These are phyloP conservation scores for Drosophila melanosoma DNA, from an alignment of 2,888 invertebrate genomes.

Conservation along the genomic window DNA sequence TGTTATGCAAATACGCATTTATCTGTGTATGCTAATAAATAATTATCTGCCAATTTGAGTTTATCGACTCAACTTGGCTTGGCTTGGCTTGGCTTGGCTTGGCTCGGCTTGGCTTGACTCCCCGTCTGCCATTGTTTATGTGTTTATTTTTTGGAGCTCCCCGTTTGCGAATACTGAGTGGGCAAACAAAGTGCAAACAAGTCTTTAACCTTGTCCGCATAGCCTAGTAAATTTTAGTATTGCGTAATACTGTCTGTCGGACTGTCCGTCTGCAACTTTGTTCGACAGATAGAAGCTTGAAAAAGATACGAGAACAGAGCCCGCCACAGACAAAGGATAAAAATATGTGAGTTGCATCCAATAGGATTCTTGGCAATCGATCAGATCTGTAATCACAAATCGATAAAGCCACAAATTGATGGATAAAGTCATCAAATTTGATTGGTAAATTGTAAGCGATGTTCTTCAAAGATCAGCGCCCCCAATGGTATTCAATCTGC, in stretches of 20 bases:
- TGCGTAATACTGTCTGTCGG: neutral
- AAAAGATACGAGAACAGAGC: no score
- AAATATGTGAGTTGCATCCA: neutral
- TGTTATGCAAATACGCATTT: constrained; percentile 17
- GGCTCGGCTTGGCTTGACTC: neutral
- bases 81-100: neutral
- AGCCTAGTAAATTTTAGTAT: constrained; percentile 2
- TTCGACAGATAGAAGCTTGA: neutral
- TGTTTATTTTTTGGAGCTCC: constrained; percentile 13
- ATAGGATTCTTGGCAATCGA: no score
- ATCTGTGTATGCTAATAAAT: neutral
- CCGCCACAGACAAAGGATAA: neutral
- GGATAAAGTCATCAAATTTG: no score
- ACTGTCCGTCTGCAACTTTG: neutral
- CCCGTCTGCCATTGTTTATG: neutral
- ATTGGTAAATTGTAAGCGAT: no score
- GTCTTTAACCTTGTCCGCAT: constrained; percentile 46
- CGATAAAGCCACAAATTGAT: no score
- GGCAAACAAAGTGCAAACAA: constrained; percentile 17
- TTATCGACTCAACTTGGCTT: constrained; percentile 11
- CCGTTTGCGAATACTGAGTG: constrained; percentile 21
- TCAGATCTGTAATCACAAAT: no score
- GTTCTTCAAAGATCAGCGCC: neutral
- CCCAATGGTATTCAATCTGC: neutral
- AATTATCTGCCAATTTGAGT: constrained; percentile 10